A percentile compares a stretch with the other conserved stretches of the same genome.
These are phyloP conservation scores for Amphiprion ocellaris DNA, from an alignment of 2,113 vertebrate genomes.

Conservation along the genomic window DNA sequence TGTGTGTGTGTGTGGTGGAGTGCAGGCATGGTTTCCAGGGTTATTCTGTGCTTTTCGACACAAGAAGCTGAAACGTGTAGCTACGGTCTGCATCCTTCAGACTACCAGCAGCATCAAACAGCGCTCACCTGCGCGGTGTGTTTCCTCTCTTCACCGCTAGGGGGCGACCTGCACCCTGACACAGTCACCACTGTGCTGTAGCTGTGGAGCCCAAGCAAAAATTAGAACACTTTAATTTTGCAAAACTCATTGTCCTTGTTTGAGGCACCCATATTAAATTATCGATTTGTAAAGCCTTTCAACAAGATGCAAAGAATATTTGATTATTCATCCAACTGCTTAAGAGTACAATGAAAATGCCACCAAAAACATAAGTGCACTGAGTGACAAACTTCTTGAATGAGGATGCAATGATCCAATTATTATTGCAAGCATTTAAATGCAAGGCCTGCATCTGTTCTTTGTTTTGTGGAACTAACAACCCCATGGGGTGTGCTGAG, in stretches of 20 bases:
- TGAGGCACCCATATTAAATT: not conserved
- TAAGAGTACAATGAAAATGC: not conserved
- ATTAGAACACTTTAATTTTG: not conserved
- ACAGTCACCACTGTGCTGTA: slow-evolving; percentile 18
- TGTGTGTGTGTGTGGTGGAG: not conserved
- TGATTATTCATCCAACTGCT: not conserved
- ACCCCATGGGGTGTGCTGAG: slow-evolving; percentile 57
- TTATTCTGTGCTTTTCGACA: no score
- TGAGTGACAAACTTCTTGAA: not conserved
- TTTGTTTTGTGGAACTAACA: slow-evolving; percentile 58
- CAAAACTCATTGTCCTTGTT: not conserved
- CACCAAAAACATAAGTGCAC: no score
- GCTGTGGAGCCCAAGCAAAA: not conserved
- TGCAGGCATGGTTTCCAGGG: accelerated
- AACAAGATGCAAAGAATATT: no score
- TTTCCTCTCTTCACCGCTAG: slow-evolving; percentile 63
- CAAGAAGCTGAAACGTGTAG: not conserved
- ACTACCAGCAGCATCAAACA: slow-evolving; percentile 35
- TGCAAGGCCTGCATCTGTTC: slow-evolving; percentile 44
- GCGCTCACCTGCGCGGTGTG: slow-evolving; percentile 59
- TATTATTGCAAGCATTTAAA: slow-evolving; percentile 43
- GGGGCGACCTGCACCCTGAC: slow-evolving; percentile 67
- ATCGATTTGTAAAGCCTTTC: not conserved
- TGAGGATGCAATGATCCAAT: slow-evolving; percentile 10
- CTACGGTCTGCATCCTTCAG: not conserved